These are phyloP conservation scores for Phyto melanocephala DNA, from an alignment of 2,888 invertebrate species.

Conservation along the genomic window DNA sequence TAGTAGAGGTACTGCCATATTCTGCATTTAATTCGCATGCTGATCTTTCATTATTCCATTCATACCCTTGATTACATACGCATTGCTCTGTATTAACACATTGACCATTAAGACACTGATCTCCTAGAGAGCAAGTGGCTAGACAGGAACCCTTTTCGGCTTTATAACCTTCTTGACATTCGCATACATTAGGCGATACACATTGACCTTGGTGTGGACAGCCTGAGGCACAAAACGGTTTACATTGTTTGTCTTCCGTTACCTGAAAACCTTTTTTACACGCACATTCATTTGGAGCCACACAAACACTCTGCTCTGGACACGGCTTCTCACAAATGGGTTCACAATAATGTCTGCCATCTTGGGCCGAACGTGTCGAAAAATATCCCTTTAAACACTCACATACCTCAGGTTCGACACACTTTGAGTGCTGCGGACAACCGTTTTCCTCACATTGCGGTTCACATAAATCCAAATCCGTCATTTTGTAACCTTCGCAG, in stretches of 20 bases:
- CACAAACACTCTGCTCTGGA: conserved; percentile 67
- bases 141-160: conserved; percentile 65
- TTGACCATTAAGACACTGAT: conserved; percentile 69
- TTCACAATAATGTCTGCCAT: conserved; percentile 70
- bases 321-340: conserved; percentile 70
- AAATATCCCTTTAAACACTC: conserved; percentile 71
- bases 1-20: not conserved
- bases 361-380: conserved; percentile 64
- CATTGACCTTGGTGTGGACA: conserved; percentile 52
- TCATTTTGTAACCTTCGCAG: conserved; percentile 69
- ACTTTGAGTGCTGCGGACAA: conserved; percentile 70
- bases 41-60: conserved; percentile 51
- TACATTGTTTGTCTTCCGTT: not conserved
- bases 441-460: conserved; percentile 69
- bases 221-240: conserved; percentile 32
- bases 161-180: conserved; percentile 27
- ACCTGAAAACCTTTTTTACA: conserved; percentile 68
- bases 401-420: conserved; percentile 71
- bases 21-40: conserved; percentile 59
- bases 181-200: conserved; percentile 33
- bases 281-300: conserved; percentile 70
- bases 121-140: conserved; percentile 68
- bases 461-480: conserved; percentile 69
- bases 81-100: conserved; percentile 68
- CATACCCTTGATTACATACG: conserved; percentile 67